Evolutionary conservation across 2,113 vertebrate genomes (phyloP).

Genomic region (Semnornis frantzii): DNA sequence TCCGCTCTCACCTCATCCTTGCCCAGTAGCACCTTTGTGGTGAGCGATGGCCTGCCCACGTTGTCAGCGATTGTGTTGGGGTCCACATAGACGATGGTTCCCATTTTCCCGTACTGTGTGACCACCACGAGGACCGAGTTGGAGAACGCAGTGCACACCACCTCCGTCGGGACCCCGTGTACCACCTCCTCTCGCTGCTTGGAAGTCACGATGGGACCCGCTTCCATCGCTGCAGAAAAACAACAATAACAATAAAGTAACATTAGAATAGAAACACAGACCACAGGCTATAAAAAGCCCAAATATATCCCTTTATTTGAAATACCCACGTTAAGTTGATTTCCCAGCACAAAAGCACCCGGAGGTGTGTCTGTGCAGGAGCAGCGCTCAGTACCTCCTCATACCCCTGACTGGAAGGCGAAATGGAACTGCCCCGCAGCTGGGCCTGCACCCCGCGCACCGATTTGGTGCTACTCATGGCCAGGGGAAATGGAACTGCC

Average conservation of each 20-base stretch:
- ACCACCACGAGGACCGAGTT: constrained; percentile 91
- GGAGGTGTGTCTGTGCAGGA: background rate
- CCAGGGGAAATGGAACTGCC: background rate
- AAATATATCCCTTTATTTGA: background rate
- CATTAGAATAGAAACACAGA: background rate
- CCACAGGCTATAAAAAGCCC: background rate
- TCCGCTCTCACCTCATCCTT: constrained; percentile 88
- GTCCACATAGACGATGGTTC: constrained; percentile 88
- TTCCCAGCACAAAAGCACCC: background rate
- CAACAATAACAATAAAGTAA: fast-evolving
- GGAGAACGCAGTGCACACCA: constrained; percentile 92
- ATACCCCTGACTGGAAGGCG: fast-evolving
- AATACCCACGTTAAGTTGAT: background rate
- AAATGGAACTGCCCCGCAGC: background rate
- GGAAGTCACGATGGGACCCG: constrained; percentile 77
- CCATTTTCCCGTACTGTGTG: constrained; percentile 95
- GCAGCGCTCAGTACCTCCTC: too few relatives aligned
- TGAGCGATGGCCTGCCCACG: constrained; percentile 81
- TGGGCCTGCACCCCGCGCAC: background rate
- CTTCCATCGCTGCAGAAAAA: constrained; percentile 74
- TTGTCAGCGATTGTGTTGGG: constrained; percentile 81
- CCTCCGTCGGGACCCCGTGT: constrained; percentile 86
- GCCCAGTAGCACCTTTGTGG: constrained; percentile 91
- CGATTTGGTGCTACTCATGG: too few relatives aligned
- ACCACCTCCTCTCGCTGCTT: constrained; percentile 82